These are phyloP conservation scores for Oxystoma pomonae DNA, from an alignment of 2,888 invertebrate species.

Conservation along the genomic window DNA sequence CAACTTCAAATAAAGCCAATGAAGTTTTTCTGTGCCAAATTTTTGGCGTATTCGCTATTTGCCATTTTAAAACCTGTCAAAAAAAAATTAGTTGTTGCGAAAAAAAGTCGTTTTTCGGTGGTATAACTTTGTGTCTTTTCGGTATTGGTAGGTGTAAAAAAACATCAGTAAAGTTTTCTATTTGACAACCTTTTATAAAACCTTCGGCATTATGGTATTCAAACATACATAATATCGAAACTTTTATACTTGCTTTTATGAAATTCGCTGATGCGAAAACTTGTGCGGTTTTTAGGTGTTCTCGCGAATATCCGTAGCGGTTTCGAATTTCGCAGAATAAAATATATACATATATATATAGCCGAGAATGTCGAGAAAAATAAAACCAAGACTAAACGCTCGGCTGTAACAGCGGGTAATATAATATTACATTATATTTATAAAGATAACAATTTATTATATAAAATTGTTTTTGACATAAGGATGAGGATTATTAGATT, in stretches of 20 bases:
- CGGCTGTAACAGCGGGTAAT: neutral
- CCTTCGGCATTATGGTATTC: too few relatives aligned
- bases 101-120: too few relatives aligned
- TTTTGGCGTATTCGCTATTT: too few relatives aligned
- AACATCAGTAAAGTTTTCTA: too few relatives aligned
- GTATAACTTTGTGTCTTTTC: too few relatives aligned
- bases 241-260: neutral
- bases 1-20: too few relatives aligned
- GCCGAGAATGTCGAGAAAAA: neutral
- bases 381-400: neutral
- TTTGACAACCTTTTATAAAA: too few relatives aligned
- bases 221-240: neutral
- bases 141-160: too few relatives aligned
- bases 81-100: too few relatives aligned
- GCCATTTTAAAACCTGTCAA: too few relatives aligned
- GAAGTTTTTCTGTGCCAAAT: too few relatives aligned
- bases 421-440: neutral
- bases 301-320: slow-evolving; percentile 11
- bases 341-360: neutral
- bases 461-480: neutral
- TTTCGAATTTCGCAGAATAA: slow-evolving; percentile 12
- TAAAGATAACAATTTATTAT: neutral
- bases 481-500: neutral
- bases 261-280: slow-evolving; percentile 12
- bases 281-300: slow-evolving; percentile 10